Percentiles rank a stretch among this genome's conserved stretches.
These are phyloP conservation scores for Ennomos quercinarius DNA, from an alignment of 2,888 invertebrate species.

Conservation along the genomic window DNA sequence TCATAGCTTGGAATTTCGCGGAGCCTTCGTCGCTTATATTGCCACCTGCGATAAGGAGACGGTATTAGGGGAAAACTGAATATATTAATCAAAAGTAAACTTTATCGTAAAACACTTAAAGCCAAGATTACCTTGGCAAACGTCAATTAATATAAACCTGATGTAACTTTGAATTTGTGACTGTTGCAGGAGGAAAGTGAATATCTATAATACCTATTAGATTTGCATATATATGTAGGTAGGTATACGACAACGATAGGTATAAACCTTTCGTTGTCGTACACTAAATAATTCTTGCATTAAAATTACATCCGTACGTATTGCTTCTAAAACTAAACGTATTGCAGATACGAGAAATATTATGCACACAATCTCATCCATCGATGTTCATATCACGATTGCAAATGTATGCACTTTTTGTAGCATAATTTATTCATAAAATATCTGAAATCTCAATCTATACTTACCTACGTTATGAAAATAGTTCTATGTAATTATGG, in stretches of 20 bases:
- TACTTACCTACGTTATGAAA: no score
- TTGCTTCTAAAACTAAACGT: conserved; percentile 24
- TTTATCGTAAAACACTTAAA: conserved; percentile 32
- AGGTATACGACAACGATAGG: conserved; percentile 19
- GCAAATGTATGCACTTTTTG: background rate
- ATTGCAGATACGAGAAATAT: background rate
- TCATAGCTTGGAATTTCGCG: conserved; percentile 61
- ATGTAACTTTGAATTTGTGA: conserved; percentile 57
- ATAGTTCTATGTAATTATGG: no score
- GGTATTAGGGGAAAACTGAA: conserved; percentile 50
- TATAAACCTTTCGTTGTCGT: no score
- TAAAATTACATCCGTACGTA: no score
- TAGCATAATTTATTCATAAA: no score
- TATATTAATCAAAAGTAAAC: conserved; percentile 42
- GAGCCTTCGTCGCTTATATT: conserved; percentile 58
- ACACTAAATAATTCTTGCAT: no score
- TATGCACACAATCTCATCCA: background rate
- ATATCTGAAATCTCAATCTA: no score
- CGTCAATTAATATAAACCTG: conserved; percentile 55
- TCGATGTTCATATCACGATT: background rate
- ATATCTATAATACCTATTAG: conserved; percentile 50
- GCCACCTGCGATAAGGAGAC: conserved; percentile 67
- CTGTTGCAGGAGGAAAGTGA: conserved; percentile 56
- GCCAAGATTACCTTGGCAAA: conserved; percentile 37
- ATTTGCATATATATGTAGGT: conserved; percentile 50